Base-by-base conservation (phyloP, 2,888 invertebrate species). In the Temnothorax ravouxi region DNA sequence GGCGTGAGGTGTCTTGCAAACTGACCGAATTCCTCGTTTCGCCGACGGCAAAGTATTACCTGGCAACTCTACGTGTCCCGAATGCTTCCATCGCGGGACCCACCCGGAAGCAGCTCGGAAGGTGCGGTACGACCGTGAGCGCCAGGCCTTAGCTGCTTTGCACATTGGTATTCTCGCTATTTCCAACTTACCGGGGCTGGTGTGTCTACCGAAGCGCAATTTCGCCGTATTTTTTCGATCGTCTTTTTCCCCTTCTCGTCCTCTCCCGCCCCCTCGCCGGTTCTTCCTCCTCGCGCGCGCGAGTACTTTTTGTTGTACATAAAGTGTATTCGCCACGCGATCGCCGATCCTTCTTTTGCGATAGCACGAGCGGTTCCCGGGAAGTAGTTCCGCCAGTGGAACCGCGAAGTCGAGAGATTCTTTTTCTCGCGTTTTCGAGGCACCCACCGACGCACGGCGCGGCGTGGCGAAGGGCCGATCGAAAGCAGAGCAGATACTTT, bases 11-110 rank as follows among this genome's bases (percentile, higher is more conserved):
- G 67, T 83, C 88, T 88, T 79, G 85, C 89, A 88, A 91, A 88
- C 90, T 87, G 86, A 86, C 89, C 86, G 88, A 93, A 93, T 93
- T 91, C 89, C 90, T 91, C 91, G 92, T 93, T 90, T 91, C 92
- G 90, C 87, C 89, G 91, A 85, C 88, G 89, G 88, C 82, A 88
- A 91, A 91, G 91, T 92, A 92, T 92, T 91, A 91, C 91, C 86
- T 88, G 71, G 85, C 87, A 86, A 86, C 75, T 64, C 88, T 92
- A 93, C 93, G 93, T 93, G 93, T 90, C 88, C 83, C 83, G 92
- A 93, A 93, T 93, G 90, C 86, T 62, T 83, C 61, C 64, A 64
- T 56, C 50, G 56, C 83, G 56, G 84, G 29, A 29, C 77, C 84
- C 66, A 41, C 56, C 62, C 72, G 80, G 15, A 41, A 64, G 64